Conservation (phyloP, 64 coral and sea anemone genomes). For the Cladopsammia gracilis region DNA sequence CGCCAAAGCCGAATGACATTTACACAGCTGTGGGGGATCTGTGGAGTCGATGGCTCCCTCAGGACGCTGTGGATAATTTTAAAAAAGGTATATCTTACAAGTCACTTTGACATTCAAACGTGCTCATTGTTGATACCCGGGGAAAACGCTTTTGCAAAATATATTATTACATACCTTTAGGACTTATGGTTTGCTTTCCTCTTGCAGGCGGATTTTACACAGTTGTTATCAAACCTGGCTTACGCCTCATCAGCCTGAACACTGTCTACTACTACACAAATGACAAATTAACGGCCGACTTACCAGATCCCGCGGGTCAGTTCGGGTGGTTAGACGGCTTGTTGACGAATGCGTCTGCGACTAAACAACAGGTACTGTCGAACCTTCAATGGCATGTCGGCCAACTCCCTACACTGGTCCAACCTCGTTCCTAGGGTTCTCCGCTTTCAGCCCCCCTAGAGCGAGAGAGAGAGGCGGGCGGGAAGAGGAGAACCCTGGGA, state of each 20-base stretch:
- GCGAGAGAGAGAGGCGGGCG: too few species aligned
- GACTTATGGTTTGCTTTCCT: not conserved
- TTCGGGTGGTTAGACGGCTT: conserved; percentile 72
- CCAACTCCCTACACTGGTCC: too few species aligned
- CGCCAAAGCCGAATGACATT: conserved; percentile 72
- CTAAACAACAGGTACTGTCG: conserved; percentile 65
- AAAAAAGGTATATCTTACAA: conserved; percentile 25
- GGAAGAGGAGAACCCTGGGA: too few species aligned
- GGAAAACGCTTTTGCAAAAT: too few species aligned
- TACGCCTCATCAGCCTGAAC: conserved; percentile 72
- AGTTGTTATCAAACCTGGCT: conserved; percentile 63
- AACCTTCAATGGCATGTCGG: too few species aligned
- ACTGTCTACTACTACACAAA: conserved; percentile 87
- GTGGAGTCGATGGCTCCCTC: conserved; percentile 79
- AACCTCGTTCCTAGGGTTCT: too few species aligned
- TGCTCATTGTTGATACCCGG: too few species aligned
- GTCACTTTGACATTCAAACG: too few species aligned
- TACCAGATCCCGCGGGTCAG: conserved; percentile 74
- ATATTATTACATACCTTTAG: too few species aligned
- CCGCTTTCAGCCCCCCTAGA: too few species aligned
- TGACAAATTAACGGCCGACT: conserved; percentile 52
- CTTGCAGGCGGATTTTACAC: conserved; percentile 77
- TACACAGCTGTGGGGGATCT: conserved; percentile 67
- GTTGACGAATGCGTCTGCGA: conserved; percentile 46
- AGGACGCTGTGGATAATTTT: conserved; percentile 70